Evolutionary conservation across 1,140 invertebrate genomes (phyloP), one percentile per base, ranked within the genome.

Genomic region (Scaptomyza pallida): DNA sequence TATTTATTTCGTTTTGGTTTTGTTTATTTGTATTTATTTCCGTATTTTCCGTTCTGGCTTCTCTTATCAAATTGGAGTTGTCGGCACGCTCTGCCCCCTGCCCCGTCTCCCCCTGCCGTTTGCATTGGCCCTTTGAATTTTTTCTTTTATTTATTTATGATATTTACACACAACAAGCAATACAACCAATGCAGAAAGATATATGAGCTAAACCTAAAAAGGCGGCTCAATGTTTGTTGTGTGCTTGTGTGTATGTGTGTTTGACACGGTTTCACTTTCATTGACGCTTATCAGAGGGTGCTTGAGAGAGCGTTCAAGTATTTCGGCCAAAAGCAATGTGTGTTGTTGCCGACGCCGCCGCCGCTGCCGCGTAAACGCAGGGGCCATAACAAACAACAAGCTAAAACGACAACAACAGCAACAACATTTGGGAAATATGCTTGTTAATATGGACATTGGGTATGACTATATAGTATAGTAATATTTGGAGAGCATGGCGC

Each of bases 191-290:
- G 40, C 26, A 63, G 60, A n/a, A n/a, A n/a, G n/a, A 44, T 54
- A 54, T 44, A 54, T 1, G 3, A 19, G 21, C 17, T 10, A 15
- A 30, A 8, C 26, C 6, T 1, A 9, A 30, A 15, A 23, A 41
- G 33, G 13, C 30, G 12, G 35, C 19, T 19, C 10, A 21, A 44
- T 44, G 43, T 44, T 16, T 41, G 40, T 3, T 21, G 30, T 37
- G 30, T 8, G 5, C 37, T 12, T 52, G 33, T 21, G 12, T 35
- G 40, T 21, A 41, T 23, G 26, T 64, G 52, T 57, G 62, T 40
- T 19, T 64, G 62, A 57, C 62, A 65, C 52, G 62, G 62, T 65
- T 65, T 65, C 62, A 57, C 62, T 65, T 65, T 65, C 62, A 65
- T 65, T 65, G 52, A 21, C 52, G 62, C 62, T 65, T 65, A 65